phyloP scores from a whole-genome alignment of 2,888 invertebrate species.

The Mylabris sibirica region DNA sequence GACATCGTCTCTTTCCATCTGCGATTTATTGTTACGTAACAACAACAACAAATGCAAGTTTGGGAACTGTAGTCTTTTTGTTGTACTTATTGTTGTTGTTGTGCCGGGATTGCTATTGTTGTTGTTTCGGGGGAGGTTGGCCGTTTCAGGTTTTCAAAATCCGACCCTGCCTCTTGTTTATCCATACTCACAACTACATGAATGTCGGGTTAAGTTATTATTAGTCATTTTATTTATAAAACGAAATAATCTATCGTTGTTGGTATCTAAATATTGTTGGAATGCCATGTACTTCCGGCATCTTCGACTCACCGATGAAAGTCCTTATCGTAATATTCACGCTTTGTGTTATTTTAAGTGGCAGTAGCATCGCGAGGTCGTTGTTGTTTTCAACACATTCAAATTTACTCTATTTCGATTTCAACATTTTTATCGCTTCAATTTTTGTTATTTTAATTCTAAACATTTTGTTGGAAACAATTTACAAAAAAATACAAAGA shows the following conservation, averaged over 20 bases:
- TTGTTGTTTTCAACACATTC: slow-evolving; percentile 8
- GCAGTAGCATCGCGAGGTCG: not conserved
- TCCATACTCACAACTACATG: not conserved
- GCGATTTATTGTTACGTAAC: slow-evolving; percentile 39
- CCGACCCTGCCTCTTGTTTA: slow-evolving; percentile 17
- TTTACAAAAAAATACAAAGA: not conserved
- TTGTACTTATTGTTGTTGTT: not conserved
- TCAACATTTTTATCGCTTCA: not conserved
- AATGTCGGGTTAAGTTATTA: slow-evolving; percentile 21
- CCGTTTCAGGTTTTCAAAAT: slow-evolving; percentile 22
- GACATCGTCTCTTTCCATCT: slow-evolving; percentile 32
- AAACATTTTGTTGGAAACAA: not conserved
- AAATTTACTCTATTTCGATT: not conserved
- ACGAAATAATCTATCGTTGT: slow-evolving; percentile 23
- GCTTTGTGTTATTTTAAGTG: slow-evolving; percentile 20
- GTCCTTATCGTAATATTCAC: slow-evolving; percentile 40
- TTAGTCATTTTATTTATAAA: slow-evolving; percentile 36
- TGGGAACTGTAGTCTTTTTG: slow-evolving; percentile 18
- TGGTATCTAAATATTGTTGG: slow-evolving; percentile 44
- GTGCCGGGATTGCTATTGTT: not conserved
- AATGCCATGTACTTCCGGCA: slow-evolving; percentile 48
- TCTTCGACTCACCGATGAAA: slow-evolving; percentile 44
- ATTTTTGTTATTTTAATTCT: not conserved
- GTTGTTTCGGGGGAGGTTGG: slow-evolving; percentile 7
- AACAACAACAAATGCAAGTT: slow-evolving; percentile 18